Percentiles rank a stretch among this genome's conserved stretches.
phyloP scores from a whole-genome alignment of 2,797 vertebrate species.

The Sitta carolinensis region DNA sequence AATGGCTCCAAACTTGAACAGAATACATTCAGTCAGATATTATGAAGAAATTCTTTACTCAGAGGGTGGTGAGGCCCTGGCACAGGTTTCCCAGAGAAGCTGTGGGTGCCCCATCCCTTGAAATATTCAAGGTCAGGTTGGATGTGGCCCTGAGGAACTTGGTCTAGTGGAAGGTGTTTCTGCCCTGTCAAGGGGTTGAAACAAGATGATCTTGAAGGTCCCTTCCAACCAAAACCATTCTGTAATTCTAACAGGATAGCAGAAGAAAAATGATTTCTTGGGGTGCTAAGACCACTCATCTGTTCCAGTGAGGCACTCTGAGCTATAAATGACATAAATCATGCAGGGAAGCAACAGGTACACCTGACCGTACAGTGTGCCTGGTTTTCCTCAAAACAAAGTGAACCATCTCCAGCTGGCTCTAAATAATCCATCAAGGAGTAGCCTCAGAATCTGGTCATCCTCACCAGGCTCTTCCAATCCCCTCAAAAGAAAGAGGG shows the following conservation, averaged over 20 bases:
- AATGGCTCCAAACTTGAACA: not conserved
- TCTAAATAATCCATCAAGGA: not conserved
- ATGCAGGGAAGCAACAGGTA: not conserved
- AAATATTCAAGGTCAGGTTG: not conserved
- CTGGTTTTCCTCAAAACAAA: not conserved
- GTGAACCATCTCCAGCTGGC: not conserved
- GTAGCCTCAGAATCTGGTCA: not conserved
- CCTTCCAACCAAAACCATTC: not conserved
- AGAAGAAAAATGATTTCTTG: not conserved
- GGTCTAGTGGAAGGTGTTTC: fast-evolving
- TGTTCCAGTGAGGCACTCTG: not conserved
- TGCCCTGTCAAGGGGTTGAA: not conserved
- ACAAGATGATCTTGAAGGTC: fast-evolving
- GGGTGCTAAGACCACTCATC: not conserved
- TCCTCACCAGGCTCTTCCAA: not conserved
- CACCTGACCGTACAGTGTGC: not conserved
- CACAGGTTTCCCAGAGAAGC: not conserved
- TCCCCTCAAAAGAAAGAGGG: not conserved
- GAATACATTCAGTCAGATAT: not conserved
- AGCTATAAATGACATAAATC: not conserved
- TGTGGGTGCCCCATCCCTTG: not conserved
- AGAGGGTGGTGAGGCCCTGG: not conserved
- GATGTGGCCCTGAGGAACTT: not conserved
- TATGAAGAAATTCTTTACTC: not conserved
- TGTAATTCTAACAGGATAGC: not conserved